Base-by-base conservation (phyloP, 1,140 invertebrate species). In the Drosophila baimaii region DNA sequence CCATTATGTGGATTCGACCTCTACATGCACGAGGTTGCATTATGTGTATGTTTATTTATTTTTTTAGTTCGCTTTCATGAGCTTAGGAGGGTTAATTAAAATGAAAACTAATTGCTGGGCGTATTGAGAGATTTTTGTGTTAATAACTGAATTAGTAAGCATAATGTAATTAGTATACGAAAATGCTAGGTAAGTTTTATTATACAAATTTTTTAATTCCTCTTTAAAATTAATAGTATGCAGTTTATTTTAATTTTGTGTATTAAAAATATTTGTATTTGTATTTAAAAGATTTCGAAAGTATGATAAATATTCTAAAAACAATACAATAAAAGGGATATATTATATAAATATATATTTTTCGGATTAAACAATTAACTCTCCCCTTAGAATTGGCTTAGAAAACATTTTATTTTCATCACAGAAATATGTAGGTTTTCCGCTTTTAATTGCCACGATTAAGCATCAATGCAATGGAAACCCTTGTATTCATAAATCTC, bases 1-100 rank as follows among this genome's bases (percentile, higher is more conserved):
- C 62, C 33, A 70, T 81, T 84, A 70, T 70, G 68, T 25, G 68
- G 68, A 39, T 15, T 69, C 35, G 46, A 52, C n/a, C 57, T 58
- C 39, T 19, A 4, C 13, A 13, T 29, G 31, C 15, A 23, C 29
- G n/a, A 29, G 29, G 15, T 15, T 21, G 9, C 8, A 15, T 25
- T 6, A 8, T 12, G 3, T 15, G 5, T 6, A 8, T 12, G 3
- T 15, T 5, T 33, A 17, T 25, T 17, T 1, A 19, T 9, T 21
- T 25, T 17, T 9, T 54, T n/a, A 13, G 10, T 13, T 47, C 5
- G 43, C 5, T 25, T 54, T 17, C 25, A 19, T 5, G 19, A 17
- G 43, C 23, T 61, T 35, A 29, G 29, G 21, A 19, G 12, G 29
- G 58, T 54, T 62, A 39, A 54, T 62, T 62, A 39, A 37, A 39